Base-by-base conservation (phyloP, 2,888 invertebrate species). In the Incurvaria masculella region DNA sequence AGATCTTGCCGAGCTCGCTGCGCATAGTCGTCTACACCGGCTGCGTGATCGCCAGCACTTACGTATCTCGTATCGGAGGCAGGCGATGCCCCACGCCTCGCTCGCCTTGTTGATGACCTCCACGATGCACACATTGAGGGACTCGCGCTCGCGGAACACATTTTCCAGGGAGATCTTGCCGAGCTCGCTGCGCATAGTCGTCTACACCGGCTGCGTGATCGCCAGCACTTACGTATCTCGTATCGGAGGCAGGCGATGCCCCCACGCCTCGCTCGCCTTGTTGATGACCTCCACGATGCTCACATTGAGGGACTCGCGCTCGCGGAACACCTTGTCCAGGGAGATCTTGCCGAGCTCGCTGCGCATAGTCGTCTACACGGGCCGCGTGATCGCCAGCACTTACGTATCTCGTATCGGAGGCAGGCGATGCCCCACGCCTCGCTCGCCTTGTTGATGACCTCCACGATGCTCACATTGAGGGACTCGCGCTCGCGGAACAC, bases 11-110 rank as follows among this genome's bases (percentile, higher is more conserved):
- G 40, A 99, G 81, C 69, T 99, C 99, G 0, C 97, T 97, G 65
- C 99, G 85, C 99, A 99, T 99, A 0, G 99, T 99, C 0, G 99
- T 99, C 80, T 99, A 99, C 2, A 99, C 99, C 42, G 99, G 75
- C 71, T 99, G 98, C 1, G 97, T 97, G 51, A 99, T 95, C 1
- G 99, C 99, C 81, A 97, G 99, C 72, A 99, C 98, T 1, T 74
- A 83, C 94, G 84, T 60, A 96, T 96, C 83, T 96, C 95, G 67
- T 96, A 96, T 65, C 99, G 84, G 52, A 98, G 82, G 66, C 98
- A 98, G 2, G 90, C 87, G 51, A 99, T 94, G 39, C 99, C 99
- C 99, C 99, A 99, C 0, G 96, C 94, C 68, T 92, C 94, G 57
- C 97, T 94, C 1, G 99, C 99, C 71, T 97, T 97, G 68, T 99